Conservation (phyloP, 2,797 vertebrate species). For the Sebastes steindachneri region DNA sequence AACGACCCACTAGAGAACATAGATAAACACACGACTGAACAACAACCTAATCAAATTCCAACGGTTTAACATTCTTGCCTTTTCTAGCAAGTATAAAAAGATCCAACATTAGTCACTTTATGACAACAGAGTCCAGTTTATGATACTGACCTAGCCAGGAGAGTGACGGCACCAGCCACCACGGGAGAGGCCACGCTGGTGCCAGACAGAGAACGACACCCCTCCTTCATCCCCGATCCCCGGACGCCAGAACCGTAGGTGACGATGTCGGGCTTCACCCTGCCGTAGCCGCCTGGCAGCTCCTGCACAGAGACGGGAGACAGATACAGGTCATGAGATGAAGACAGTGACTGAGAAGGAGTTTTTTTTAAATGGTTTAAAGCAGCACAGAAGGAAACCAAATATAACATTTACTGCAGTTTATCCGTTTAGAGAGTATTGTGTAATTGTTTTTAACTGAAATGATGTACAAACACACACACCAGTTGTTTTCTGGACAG, state of each 20-base stretch:
- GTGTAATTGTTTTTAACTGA: background rate
- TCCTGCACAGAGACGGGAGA: conserved; percentile 81
- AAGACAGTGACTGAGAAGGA: background rate
- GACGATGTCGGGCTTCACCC: conserved; percentile 97
- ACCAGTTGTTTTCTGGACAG: background rate
- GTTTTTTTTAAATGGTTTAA: background rate
- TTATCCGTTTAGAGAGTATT: background rate
- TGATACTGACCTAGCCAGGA: conserved; percentile 91
- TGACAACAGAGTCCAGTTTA: background rate
- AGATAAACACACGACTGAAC: background rate
- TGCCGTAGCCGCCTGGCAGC: conserved; percentile 94
- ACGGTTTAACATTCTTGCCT: background rate
- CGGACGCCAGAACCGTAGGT: conserved; percentile 98
- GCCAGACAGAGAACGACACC: conserved; percentile 96
- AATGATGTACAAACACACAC: background rate
- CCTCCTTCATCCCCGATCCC: conserved; percentile 97
- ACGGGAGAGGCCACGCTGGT: conserved; percentile 98
- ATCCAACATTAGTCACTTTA: background rate
- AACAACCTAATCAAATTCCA: background rate
- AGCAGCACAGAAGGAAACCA: background rate
- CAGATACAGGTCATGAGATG: background rate
- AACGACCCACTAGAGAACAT: background rate
- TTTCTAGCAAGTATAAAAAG: background rate
- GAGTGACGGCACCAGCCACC: conserved; percentile 95
- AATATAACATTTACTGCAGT: background rate